phyloP scores from a whole-genome alignment of 2,888 invertebrate species.

The Timema cristinae region DNA sequence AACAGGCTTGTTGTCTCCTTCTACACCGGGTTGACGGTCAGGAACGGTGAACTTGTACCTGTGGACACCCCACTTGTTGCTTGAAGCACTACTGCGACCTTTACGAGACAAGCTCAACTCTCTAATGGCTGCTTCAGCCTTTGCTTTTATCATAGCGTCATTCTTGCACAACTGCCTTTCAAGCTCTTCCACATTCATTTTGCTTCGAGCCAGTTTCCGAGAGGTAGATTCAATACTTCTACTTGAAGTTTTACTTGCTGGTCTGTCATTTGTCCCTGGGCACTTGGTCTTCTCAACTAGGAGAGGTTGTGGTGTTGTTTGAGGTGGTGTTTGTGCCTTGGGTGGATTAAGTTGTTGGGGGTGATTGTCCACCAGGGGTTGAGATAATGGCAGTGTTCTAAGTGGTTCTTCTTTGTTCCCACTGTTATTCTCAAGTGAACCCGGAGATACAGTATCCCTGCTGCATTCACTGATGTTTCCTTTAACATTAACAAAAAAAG shows the following conservation, averaged over 20 bases:
- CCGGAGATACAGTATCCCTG: background rate
- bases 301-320: no score
- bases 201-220: background rate
- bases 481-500: background rate
- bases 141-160: slow-evolving; percentile 31
- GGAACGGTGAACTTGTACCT: slow-evolving; percentile 24
- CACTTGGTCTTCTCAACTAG: no score
- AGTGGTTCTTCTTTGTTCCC: background rate
- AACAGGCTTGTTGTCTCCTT: background rate
- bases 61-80: slow-evolving; percentile 27
- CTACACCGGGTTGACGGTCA: background rate
- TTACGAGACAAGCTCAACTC: slow-evolving; percentile 30
- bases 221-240: background rate
- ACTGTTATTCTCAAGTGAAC: background rate
- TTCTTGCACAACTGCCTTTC: slow-evolving; percentile 11
- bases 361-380: background rate
- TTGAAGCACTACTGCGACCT: slow-evolving; percentile 20
- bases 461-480: background rate
- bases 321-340: no score
- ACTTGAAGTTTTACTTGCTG: no score
- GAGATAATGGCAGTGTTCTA: background rate
- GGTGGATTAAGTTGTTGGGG: no score
- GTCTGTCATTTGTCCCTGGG: no score
- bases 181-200: slow-evolving; percentile 5
- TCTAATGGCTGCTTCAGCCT: slow-evolving; percentile 36